Evolutionary conservation across 1,140 invertebrate species (phyloP), one percentile per base, ranked within the genome.

Genomic region (Dinothrombium tinctorium): DNA sequence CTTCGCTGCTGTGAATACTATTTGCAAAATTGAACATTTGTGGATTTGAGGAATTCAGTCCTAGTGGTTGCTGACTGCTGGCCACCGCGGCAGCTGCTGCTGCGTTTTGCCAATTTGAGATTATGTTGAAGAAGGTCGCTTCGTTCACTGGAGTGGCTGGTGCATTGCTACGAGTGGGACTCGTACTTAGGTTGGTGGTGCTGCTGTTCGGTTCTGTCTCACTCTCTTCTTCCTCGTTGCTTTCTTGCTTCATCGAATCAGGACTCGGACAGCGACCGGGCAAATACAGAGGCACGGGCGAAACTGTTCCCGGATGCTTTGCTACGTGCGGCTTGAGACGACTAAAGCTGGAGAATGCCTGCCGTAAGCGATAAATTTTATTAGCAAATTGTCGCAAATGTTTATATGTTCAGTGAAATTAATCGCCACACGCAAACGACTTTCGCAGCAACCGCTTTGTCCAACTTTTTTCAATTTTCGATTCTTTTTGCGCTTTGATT

Each of bases 201-300:
- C n/a, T n/a, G n/a, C n/a, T n/a, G n/a, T n/a, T n/a, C n/a, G n/a
- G n/a, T n/a, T n/a, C 47, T 75, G 56, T 48, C 74, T 57, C 42
- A 73, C 68, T 56, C 76, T 74, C 59, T 80, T 76, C 0, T 65
- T 63, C 36, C 74, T 72, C 33, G 4, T 8, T 21, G 37, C 14
- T 26, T 6, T 45, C 20, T 19, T 26, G 12, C 6, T 44, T 42
- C 23, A 14, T 43, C 12, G 6, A 22, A 6, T 8, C 12, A 19
- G 24, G 42, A 14, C 40, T 39, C 40, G 22, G 28, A 11, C 40
- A 29, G 11, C 38, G 19, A 15, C 24, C 41, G 19, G 36, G n/a
- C 15, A 19, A 11, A 17, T 47, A 51, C 11, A 50, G 33, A 15
- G 49, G 41, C 24, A 47, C 40, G 12, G 48, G 49, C 24, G 17